Conservation (phyloP, 1,140 invertebrate genomes). For the Tribolium castaneum region DNA sequence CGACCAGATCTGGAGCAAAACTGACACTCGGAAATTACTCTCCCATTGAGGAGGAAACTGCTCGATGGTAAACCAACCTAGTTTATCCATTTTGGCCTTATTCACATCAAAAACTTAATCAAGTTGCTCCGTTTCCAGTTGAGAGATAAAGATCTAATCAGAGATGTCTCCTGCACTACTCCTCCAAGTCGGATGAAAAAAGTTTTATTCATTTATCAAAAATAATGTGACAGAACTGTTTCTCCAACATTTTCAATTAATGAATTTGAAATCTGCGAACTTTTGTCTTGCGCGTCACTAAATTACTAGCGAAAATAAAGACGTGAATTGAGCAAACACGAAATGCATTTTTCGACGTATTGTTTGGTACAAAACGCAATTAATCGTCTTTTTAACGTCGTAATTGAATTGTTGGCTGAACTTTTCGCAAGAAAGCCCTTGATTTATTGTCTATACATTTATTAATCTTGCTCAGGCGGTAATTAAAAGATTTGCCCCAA, state of each 20-base stretch:
- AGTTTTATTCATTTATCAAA: neutral
- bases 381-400: neutral
- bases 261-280: neutral
- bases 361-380: neutral
- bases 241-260: neutral
- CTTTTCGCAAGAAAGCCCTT: slow-evolving; percentile 5
- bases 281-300: neutral
- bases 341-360: no score
- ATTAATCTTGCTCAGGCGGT: slow-evolving; percentile 20
- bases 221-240: neutral
- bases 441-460: slow-evolving; percentile 30
- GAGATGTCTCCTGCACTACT: neutral
- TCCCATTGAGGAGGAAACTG: neutral
- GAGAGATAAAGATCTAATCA: slow-evolving; percentile 16
- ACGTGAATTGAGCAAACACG: no score
- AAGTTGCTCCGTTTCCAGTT: slow-evolving; percentile 10
- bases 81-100: slow-evolving; percentile 13
- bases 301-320: neutral
- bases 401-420: slow-evolving; percentile 25
- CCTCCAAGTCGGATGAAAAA: neutral
- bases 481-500: slow-evolving; percentile 39
- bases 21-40: slow-evolving; percentile 13
- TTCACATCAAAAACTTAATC: slow-evolving; percentile 17
- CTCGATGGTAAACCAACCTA: slow-evolving; percentile 7
- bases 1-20: neutral